Percentiles rank a stretch among this genome's conserved stretches.
These are phyloP conservation scores for Anolis apletophallus DNA, from an alignment of 2,797 vertebrate species.

Conservation along the genomic window DNA sequence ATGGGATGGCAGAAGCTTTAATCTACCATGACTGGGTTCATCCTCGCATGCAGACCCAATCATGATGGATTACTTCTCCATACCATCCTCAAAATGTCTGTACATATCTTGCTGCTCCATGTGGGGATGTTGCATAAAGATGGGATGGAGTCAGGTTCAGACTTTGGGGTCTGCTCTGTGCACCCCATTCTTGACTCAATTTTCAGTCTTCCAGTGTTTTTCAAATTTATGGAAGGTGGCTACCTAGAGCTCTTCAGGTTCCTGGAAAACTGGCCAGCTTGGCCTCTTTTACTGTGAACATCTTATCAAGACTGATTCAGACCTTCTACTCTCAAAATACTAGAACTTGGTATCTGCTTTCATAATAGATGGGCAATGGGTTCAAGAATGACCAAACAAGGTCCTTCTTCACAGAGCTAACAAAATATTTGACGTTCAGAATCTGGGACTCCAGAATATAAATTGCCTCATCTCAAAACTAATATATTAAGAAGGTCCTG, in stretches of 20 bases:
- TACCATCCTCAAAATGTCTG: too few species aligned
- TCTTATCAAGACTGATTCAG: background rate
- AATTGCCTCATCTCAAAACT: background rate
- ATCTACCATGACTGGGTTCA: too few species aligned
- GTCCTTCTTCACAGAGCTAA: background rate
- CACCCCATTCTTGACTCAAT: background rate
- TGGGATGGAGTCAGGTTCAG: too few species aligned
- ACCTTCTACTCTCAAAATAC: background rate
- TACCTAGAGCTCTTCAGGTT: background rate
- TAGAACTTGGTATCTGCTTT: background rate
- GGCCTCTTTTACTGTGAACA: rapidly evolving
- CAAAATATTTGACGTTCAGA: background rate
- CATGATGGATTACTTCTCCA: too few species aligned
- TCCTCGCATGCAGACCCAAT: too few species aligned
- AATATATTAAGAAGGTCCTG: too few species aligned
- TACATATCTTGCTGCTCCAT: too few species aligned
- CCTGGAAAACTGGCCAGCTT: too few species aligned
- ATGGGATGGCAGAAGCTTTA: too few species aligned
- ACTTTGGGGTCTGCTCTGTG: background rate
- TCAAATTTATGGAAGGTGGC: background rate
- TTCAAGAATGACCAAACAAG: background rate
- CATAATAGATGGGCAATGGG: background rate
- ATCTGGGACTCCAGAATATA: background rate
- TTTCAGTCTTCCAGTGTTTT: background rate
- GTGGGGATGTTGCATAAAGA: too few species aligned